Base-by-base conservation (phyloP, 2,888 invertebrate species). In the Ernsta delagoae region DNA sequence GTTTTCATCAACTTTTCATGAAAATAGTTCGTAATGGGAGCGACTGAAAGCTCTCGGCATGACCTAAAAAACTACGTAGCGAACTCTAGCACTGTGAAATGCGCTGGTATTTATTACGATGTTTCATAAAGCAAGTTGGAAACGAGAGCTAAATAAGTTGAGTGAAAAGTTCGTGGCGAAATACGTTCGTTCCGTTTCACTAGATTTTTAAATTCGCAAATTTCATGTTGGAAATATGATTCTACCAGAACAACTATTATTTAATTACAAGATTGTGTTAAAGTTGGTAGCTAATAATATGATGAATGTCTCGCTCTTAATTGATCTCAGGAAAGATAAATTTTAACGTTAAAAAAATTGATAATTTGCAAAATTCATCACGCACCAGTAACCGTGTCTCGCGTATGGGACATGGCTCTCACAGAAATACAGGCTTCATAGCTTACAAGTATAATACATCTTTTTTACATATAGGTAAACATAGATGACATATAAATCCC, bases 1-100 rank as follows among this genome's bases (percentile, higher is more conserved):
- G 62, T 68, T 57, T 57, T 62, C 68, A 68, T 68, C 57, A 68
- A 57, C 57, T 62, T 68, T 68, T 68, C 57, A 68, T 68, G 62
- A 68, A 68, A 57, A 62, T 50, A 57, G 62, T 62, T 68, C 68
- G 68, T 68, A 62, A 68, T 68, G 68, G 62, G 62, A 68, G 62
- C 62, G 68, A 60, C 68, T 68, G 68, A 68, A 62, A 62, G 56
- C 68, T 62, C 68, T 68, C 62, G 50, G 57, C 68, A 31, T 62
- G 68, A 68, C 68, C 68, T 68, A 48, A 68, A 68, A 62, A 57
- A 54, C 53, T 62, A 39, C 56, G 61, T n/a, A 56, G 61, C 67
- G 67, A 67, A 68, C 68, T 68, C n/a, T 62, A 62, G 62, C 48
- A 63, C 57, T 31, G 67, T n/a, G 57, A 68, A 57, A 68, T 62